Evolutionary conservation across 2,797 vertebrate genomes (phyloP).

Genomic region (Podargus strigoides): DNA sequence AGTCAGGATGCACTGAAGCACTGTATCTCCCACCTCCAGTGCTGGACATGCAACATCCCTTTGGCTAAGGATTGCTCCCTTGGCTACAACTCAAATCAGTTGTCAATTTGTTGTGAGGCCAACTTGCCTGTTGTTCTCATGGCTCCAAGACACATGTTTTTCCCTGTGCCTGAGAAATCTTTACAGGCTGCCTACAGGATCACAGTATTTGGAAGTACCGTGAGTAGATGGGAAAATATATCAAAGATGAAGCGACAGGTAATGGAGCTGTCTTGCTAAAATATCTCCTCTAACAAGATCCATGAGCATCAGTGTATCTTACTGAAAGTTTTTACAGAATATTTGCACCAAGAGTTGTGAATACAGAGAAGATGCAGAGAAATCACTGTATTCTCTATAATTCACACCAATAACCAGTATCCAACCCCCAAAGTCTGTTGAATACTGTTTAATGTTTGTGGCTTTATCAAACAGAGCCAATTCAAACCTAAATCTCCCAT

Average conservation of each 20-base stretch:
- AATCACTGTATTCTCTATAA: neutral
- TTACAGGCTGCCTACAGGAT: neutral
- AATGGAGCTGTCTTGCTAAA: neutral
- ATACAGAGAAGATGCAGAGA: neutral
- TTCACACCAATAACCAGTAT: neutral
- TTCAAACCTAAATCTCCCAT: neutral
- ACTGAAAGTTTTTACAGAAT: neutral
- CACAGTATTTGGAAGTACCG: neutral
- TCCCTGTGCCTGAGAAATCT: neutral
- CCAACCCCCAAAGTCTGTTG: neutral
- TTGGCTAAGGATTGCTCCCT: neutral
- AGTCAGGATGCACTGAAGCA: neutral
- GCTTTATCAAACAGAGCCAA: neutral
- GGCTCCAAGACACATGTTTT: neutral
- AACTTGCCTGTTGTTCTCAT: neutral
- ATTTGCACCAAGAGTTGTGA: neutral
- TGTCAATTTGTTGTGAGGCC: neutral
- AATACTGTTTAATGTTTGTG: neutral
- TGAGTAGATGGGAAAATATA: neutral
- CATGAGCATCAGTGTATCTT: neutral
- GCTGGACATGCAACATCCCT: neutral
- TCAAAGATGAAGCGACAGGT: neutral
- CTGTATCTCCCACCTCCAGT: neutral
- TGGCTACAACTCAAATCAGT: neutral
- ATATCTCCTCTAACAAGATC: neutral